phyloP scores from a whole-genome alignment of 1,140 invertebrate species.

The Ceratina calcarata region DNA sequence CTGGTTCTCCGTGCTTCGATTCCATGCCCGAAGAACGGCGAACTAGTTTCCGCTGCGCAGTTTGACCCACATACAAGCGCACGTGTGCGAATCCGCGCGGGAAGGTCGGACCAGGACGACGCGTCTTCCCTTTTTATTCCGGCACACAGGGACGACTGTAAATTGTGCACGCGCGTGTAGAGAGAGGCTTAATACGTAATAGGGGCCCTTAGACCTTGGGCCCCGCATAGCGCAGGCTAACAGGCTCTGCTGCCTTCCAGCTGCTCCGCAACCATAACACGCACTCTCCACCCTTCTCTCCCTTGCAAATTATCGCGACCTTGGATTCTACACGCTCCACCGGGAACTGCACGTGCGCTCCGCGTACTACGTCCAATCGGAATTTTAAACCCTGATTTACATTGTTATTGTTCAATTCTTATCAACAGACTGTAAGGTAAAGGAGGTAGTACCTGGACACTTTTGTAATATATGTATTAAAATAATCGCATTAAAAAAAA shows the following conservation, averaged over 20 bases:
- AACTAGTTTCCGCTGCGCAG: conserved; percentile 54
- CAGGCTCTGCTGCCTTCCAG: conserved; percentile 58
- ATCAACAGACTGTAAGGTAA: too few relatives aligned
- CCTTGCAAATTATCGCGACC: conserved; percentile 70
- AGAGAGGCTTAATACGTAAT: conserved; percentile 46
- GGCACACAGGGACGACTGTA: conserved; percentile 39
- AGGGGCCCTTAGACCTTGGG: conserved; percentile 63
- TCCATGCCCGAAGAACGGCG: conserved; percentile 12
- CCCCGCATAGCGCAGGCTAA: conserved; percentile 49
- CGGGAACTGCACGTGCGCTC: conserved; percentile 47
- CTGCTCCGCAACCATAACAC: conserved; percentile 54
- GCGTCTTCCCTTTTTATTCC: conserved; percentile 42
- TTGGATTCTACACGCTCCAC: conserved; percentile 49
- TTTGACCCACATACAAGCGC: conserved; percentile 68
- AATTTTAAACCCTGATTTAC: conserved; percentile 12
- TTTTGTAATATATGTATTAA: too few relatives aligned
- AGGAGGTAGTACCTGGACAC: too few relatives aligned
- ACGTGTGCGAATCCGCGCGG: conserved; percentile 57
- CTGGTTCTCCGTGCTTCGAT: conserved; percentile 31
- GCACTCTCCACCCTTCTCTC: conserved; percentile 41
- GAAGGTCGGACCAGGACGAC: conserved; percentile 52
- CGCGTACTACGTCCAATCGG: background rate
- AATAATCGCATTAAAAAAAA: too few relatives aligned
- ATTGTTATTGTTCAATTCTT: too few relatives aligned
- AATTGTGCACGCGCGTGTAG: conserved; percentile 23